These are phyloP conservation scores for Monodelphis domestica DNA, from an alignment of 2,797 vertebrate genomes.

Conservation along the genomic window DNA sequence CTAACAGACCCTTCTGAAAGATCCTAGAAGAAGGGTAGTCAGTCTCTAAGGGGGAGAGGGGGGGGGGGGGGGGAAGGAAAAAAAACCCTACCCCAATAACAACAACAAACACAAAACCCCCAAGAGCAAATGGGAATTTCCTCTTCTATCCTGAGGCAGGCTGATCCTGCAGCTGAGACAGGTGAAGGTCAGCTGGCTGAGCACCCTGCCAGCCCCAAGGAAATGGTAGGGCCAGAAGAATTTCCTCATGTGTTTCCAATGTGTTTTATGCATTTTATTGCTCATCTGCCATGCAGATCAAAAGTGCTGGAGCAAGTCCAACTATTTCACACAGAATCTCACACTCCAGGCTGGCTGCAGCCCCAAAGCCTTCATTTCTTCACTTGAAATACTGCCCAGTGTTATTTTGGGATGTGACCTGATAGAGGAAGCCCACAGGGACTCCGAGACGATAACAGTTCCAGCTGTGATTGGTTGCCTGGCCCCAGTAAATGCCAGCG, in stretches of 20 bases:
- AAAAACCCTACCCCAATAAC: no score
- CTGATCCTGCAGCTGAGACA: slow-evolving; percentile 70
- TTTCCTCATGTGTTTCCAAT: slow-evolving; percentile 91
- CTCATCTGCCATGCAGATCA: slow-evolving; percentile 96
- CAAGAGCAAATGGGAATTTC: slow-evolving; percentile 25
- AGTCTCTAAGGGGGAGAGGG: no score
- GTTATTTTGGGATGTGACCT: slow-evolving; percentile 98
- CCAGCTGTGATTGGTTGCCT: slow-evolving; percentile 86
- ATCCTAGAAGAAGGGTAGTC: slow-evolving; percentile 10
- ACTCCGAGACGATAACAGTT: slow-evolving; percentile 85
- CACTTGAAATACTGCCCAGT: slow-evolving; percentile 95
- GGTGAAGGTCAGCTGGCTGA: slow-evolving; percentile 80
- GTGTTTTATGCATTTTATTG: slow-evolving; percentile 93
- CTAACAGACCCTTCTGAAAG: slow-evolving; percentile 31
- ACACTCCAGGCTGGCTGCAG: slow-evolving; percentile 94
- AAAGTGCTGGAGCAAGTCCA: slow-evolving; percentile 92
- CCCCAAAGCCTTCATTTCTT: slow-evolving; percentile 94
- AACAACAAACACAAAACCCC: slow-evolving; percentile 1
- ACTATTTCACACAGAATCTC: slow-evolving; percentile 96
- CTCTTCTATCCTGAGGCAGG: slow-evolving; percentile 38
- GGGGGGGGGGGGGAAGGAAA: no score
- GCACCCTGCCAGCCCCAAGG: slow-evolving; percentile 85
- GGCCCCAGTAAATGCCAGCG: slow-evolving; percentile 80
- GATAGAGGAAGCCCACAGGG: slow-evolving; percentile 94
- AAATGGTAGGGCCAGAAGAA: slow-evolving; percentile 86